Evolutionary conservation across 2,888 invertebrate genomes (phyloP).

Genomic region (Neria commutata): DNA sequence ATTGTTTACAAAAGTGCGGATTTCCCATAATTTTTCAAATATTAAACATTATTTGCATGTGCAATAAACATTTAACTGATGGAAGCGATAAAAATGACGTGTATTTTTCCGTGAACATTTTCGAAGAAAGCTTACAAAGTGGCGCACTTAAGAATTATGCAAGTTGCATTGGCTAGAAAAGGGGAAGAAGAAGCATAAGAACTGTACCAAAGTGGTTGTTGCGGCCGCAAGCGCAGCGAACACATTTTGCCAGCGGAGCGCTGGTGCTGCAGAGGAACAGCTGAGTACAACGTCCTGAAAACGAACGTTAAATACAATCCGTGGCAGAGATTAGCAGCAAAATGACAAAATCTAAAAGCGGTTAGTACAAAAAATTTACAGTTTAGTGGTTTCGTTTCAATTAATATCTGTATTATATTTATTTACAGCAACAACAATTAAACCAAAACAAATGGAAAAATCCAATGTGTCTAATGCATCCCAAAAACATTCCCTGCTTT

Average conservation of each 20-base stretch:
- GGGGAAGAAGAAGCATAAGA: slow-evolving; percentile 22
- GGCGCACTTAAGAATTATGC: slow-evolving; percentile 40
- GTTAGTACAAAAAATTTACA: background rate
- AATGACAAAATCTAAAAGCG: background rate
- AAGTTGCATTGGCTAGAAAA: slow-evolving; percentile 38
- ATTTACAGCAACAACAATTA: slow-evolving; percentile 24
- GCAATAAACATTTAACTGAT: too few relatives aligned
- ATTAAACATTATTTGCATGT: too few relatives aligned
- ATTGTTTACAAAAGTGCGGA: background rate
- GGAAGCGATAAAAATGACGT: too few relatives aligned
- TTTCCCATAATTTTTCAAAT: too few relatives aligned
- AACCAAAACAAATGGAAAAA: slow-evolving; percentile 22
- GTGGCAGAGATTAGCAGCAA: slow-evolving; percentile 4
- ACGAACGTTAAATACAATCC: background rate
- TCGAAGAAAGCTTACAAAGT: too few relatives aligned
- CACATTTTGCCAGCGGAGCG: background rate
- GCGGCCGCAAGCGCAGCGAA: slow-evolving; percentile 11
- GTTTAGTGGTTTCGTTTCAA: background rate
- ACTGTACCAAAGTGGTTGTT: slow-evolving; percentile 41
- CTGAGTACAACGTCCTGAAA: background rate
- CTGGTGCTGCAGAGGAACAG: background rate
- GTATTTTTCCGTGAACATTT: too few relatives aligned
- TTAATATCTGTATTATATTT: slow-evolving; percentile 7
- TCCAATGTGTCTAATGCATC: background rate
- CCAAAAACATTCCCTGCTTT: slow-evolving; percentile 55